phyloP scores from a whole-genome alignment of 2,113 vertebrate genomes.

The Gambusia affinis region DNA sequence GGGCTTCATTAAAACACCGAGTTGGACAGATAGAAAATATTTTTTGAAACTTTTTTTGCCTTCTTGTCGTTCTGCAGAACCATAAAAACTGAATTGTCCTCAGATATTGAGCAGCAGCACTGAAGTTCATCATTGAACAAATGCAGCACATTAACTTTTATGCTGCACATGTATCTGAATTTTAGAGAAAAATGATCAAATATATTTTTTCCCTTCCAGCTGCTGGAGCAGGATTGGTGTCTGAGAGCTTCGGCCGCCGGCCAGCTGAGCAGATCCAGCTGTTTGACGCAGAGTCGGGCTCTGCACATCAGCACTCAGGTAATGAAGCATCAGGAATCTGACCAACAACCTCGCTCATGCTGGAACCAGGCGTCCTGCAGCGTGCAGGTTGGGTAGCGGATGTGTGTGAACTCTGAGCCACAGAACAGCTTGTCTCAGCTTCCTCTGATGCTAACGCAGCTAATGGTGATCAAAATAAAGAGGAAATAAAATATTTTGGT shows the following conservation, averaged over 20 bases:
- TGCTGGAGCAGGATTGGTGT: conserved; percentile 62
- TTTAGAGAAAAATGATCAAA: not conserved
- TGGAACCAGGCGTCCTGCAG: not conserved
- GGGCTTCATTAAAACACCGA: too few species aligned
- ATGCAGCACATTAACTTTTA: not conserved
- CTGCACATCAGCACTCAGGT: conserved; percentile 81
- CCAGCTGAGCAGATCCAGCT: conserved; percentile 59
- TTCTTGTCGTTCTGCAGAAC: too few species aligned
- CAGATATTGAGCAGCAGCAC: too few species aligned
- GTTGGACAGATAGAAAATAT: too few species aligned
- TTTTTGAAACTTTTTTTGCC: too few species aligned
- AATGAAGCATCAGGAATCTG: conserved; percentile 3
- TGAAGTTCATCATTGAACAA: too few species aligned
- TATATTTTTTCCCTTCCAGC: conserved; percentile 61
- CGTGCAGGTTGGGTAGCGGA: not conserved
- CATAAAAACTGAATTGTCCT: too few species aligned
- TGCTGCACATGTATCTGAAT: not conserved
- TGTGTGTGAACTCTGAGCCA: not conserved
- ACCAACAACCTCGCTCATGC: too few species aligned
- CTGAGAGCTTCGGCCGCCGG: conserved; percentile 62
- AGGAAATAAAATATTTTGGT: too few species aligned
- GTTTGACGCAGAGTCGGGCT: conserved; percentile 57
- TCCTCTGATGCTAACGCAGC: too few species aligned
- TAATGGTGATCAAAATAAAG: too few species aligned
- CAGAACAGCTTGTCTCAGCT: too few species aligned